These are phyloP conservation scores for Bufotes viridis DNA, from an alignment of 2,797 vertebrate genomes.

Conservation along the genomic window DNA sequence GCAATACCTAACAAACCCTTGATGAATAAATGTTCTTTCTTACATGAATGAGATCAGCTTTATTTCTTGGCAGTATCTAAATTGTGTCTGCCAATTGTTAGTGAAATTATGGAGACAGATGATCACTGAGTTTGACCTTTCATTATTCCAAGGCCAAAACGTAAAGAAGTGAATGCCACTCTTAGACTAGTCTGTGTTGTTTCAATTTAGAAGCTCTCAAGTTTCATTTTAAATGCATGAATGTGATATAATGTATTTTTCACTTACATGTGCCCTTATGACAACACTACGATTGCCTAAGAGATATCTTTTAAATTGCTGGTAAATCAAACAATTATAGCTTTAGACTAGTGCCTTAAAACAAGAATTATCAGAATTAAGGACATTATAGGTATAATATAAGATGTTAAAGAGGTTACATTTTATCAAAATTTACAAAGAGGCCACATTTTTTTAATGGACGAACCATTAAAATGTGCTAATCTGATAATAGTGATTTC, in stretches of 20 bases:
- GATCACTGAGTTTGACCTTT: constrained; percentile 70
- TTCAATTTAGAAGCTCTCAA: constrained; percentile 68
- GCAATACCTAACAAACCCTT: constrained; percentile 64
- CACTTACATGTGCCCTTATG: constrained; percentile 24
- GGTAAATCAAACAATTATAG: not conserved
- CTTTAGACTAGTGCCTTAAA: too few relatives aligned
- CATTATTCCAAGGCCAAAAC: constrained; percentile 71
- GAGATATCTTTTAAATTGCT: not conserved
- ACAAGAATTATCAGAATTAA: not conserved
- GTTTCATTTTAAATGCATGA: constrained; percentile 62
- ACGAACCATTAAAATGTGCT: too few relatives aligned
- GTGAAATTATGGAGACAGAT: constrained; percentile 77
- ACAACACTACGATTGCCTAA: constrained; percentile 13
- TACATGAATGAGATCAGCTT: constrained; percentile 73
- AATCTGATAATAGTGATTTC: too few relatives aligned
- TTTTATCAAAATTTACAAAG: too few relatives aligned
- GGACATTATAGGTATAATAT: not conserved
- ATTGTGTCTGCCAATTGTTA: constrained; percentile 77
- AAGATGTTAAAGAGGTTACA: too few relatives aligned
- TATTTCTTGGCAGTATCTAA: constrained; percentile 74
- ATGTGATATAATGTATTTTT: constrained; percentile 18
- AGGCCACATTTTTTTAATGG: too few relatives aligned
- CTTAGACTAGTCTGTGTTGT: constrained; percentile 66
- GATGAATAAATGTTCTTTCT: constrained; percentile 68
- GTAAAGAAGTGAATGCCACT: constrained; percentile 62